Evolutionary conservation across 2,113 vertebrate species (phyloP).

Genomic region (Electrona antarctica): DNA sequence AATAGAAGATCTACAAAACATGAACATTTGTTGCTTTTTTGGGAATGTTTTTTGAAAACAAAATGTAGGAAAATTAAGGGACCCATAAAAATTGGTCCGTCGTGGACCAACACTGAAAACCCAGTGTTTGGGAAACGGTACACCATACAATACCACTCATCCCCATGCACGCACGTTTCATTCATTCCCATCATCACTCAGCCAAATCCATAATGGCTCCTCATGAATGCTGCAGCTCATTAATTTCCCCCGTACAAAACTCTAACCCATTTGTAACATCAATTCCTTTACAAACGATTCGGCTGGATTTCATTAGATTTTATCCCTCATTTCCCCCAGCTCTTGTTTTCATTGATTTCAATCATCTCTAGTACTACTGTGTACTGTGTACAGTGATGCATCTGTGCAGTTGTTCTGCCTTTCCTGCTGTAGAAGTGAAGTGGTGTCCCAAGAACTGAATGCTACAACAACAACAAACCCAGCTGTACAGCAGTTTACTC

Average conservation of each 20-base stretch:
- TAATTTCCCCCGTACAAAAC: conserved; percentile 29
- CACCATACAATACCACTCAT: neutral
- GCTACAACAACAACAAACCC: neutral
- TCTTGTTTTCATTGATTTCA: conserved; percentile 20
- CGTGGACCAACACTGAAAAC: too few species aligned
- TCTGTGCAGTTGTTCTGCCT: neutral
- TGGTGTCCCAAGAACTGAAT: conserved; percentile 10
- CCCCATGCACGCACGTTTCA: neutral
- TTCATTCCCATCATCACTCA: conserved; percentile 17
- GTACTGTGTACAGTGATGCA: neutral
- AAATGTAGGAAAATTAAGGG: too few species aligned
- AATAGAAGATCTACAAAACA: too few species aligned
- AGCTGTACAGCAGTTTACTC: neutral
- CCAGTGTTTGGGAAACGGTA: too few species aligned
- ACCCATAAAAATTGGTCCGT: too few species aligned
- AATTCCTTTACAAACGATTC: conserved; percentile 26
- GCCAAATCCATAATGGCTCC: conserved; percentile 19
- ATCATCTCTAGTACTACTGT: neutral
- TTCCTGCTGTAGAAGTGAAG: conserved; percentile 1
- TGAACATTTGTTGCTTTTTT: too few species aligned
- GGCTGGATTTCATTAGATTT: conserved; percentile 55
- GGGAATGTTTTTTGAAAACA: too few species aligned
- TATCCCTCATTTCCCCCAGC: conserved; percentile 51
- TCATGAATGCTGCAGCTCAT: conserved; percentile 43
- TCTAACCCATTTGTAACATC: conserved; percentile 14